A percentile compares a stretch with the other conserved stretches of the same genome.
These are phyloP conservation scores for Drosophila lowei DNA, from an alignment of 1,140 invertebrate species.

Conservation along the genomic window DNA sequence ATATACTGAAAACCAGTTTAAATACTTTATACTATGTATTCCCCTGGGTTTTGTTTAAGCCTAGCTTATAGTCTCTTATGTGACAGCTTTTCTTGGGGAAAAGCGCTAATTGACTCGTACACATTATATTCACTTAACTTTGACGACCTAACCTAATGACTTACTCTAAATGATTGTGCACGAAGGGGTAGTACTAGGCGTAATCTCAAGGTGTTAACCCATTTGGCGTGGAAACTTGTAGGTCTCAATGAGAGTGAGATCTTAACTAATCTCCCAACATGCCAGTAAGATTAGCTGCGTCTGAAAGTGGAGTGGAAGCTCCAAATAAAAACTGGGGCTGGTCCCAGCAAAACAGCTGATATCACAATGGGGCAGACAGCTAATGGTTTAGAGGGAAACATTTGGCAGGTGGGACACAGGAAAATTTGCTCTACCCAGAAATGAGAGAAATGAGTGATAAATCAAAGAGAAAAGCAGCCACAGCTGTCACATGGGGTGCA, in stretches of 20 bases:
- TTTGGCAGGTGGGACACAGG: slow-evolving; percentile 13
- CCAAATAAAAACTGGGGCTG: slow-evolving; percentile 17
- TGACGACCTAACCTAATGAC: slow-evolving; percentile 7
- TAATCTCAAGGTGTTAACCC: not conserved
- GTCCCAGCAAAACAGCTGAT: slow-evolving; percentile 8
- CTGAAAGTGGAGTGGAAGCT: slow-evolving; percentile 7
- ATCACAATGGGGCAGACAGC: not conserved
- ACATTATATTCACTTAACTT: not conserved
- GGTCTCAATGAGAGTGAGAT: not conserved
- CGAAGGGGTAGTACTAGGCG: no score
- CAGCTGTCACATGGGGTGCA: not conserved
- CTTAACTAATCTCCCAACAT: slow-evolving; percentile 6
- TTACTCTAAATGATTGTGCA: not conserved
- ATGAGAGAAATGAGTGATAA: not conserved
- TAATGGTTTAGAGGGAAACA: slow-evolving; percentile 10
- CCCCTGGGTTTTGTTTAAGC: no score
- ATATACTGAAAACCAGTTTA: no score
- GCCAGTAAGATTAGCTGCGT: slow-evolving; percentile 6
- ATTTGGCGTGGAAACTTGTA: slow-evolving; percentile 18
- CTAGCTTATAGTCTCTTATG: no score
- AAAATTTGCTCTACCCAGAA: not conserved
- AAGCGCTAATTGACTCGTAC: slow-evolving; percentile 11
- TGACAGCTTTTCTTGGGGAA: not conserved
- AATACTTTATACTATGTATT: no score
- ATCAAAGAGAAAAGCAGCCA: not conserved